These are phyloP conservation scores for Heteromurus nitidus DNA, from an alignment of 2,888 invertebrate species.

Conservation along the genomic window DNA sequence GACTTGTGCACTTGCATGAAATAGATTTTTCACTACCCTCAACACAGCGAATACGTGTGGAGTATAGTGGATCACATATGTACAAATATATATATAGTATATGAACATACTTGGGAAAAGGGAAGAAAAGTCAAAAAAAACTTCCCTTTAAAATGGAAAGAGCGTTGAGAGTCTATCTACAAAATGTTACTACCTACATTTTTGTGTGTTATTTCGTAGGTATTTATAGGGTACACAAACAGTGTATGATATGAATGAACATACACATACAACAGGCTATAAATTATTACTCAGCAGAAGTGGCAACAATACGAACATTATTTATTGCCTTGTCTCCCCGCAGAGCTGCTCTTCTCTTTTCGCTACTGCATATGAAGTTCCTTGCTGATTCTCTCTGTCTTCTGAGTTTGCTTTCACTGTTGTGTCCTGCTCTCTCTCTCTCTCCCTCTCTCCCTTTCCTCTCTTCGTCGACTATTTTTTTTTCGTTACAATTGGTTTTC, in stretches of 20 bases:
- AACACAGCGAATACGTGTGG: too few relatives aligned
- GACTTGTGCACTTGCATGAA: constrained; percentile 32
- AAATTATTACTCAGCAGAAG: constrained; percentile 61
- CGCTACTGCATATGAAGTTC: constrained; percentile 28
- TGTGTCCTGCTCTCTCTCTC: constrained; percentile 22
- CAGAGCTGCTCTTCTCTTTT: constrained; percentile 46
- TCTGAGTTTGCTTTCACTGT: constrained; percentile 26
- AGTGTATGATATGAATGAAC: neutral
- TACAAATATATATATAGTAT: neutral
- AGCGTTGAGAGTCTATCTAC: too few relatives aligned
- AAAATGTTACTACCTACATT: too few relatives aligned
- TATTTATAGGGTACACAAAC: too few relatives aligned
- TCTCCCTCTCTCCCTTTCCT: neutral
- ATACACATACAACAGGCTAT: constrained; percentile 46
- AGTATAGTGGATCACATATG: neutral
- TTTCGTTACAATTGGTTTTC: constrained; percentile 43
- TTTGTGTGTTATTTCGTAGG: too few relatives aligned
- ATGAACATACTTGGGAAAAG: constrained; percentile 1
- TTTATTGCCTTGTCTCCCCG: constrained; percentile 61
- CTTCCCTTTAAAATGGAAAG: neutral
- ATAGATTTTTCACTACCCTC: constrained; percentile 14
- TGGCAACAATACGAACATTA: constrained; percentile 62
- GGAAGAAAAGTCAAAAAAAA: neutral
- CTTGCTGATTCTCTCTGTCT: constrained; percentile 42
- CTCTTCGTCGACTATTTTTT: constrained; percentile 22